Conservation (phyloP, 1,140 invertebrate genomes). For the Lepidurus arcticus region DNA sequence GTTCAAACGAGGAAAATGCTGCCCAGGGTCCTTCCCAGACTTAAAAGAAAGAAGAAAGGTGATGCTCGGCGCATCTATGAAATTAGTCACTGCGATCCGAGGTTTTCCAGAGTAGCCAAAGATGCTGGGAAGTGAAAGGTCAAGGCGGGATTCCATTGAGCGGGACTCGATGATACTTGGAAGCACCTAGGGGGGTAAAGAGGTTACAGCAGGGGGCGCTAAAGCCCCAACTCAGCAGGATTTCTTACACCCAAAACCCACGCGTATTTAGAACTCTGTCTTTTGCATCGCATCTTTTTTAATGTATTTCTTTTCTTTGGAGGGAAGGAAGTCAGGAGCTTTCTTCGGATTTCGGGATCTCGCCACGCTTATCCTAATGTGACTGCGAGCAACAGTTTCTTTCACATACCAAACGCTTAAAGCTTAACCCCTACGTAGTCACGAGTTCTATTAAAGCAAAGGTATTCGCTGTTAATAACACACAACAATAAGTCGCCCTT, state of each 20-base stretch:
- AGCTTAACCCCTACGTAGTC: neutral
- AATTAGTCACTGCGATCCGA: neutral
- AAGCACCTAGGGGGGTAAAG: constrained; percentile 16
- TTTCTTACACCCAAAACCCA: neutral
- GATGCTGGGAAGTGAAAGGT: constrained; percentile 1
- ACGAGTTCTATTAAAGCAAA: neutral
- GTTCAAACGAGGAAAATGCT: neutral
- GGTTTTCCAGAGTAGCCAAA: neutral
- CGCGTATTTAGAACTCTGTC: neutral
- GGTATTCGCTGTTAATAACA: constrained; percentile 4
- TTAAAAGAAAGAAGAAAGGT: neutral
- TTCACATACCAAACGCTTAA: neutral
- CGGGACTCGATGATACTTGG: constrained; percentile 6
- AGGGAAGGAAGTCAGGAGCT: too few relatives aligned
- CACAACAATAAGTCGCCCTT: constrained; percentile 9
- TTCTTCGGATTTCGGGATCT: too few relatives aligned
- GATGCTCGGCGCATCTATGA: neutral
- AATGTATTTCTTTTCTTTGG: too few relatives aligned
- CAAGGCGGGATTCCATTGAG: constrained; percentile 4
- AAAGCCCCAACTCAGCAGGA: neutral
- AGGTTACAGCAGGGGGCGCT: neutral
- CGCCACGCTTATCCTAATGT: too few relatives aligned
- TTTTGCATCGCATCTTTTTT: neutral
- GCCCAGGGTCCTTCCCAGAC: neutral
- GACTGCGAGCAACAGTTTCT: too few relatives aligned